Percentiles rank a stretch among this genome's conserved stretches.
phyloP scores from a whole-genome alignment of 2,797 vertebrate genomes.

The Cephalopachus bancanus region DNA sequence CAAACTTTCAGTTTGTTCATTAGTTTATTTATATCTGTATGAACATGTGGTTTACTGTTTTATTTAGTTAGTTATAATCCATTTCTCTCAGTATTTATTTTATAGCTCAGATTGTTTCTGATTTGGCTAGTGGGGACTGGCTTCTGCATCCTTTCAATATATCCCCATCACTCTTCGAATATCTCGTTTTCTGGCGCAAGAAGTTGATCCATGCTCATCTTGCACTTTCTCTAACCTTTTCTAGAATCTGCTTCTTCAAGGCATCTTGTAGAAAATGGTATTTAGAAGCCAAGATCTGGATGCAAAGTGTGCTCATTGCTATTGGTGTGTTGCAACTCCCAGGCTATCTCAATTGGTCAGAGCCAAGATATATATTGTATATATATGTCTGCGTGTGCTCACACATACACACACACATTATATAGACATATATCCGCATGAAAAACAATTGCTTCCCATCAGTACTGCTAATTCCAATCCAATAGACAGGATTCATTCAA shows the following conservation, averaged over 20 bases:
- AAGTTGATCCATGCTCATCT: background rate
- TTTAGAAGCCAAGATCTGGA: conserved; percentile 15
- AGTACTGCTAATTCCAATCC: background rate
- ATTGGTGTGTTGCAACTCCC: background rate
- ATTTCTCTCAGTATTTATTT: background rate
- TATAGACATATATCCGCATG: background rate
- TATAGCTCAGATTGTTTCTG: background rate
- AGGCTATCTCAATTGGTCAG: background rate
- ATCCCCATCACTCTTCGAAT: background rate
- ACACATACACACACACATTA: background rate
- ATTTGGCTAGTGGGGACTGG: too few relatives aligned
- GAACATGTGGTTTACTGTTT: background rate
- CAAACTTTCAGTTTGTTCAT: background rate
- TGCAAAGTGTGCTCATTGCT: background rate
- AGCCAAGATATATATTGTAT: background rate
- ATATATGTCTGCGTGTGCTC: fast-evolving
- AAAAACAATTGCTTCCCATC: background rate
- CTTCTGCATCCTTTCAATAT: background rate
- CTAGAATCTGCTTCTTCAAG: background rate
- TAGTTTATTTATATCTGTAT: background rate
- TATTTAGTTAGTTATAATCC: background rate
- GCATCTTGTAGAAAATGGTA: background rate
- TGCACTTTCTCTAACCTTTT: background rate
- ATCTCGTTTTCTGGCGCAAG: background rate
- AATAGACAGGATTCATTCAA: background rate